Conservation (phyloP, 2,888 invertebrate species). For the Agriopis aurantiaria region DNA sequence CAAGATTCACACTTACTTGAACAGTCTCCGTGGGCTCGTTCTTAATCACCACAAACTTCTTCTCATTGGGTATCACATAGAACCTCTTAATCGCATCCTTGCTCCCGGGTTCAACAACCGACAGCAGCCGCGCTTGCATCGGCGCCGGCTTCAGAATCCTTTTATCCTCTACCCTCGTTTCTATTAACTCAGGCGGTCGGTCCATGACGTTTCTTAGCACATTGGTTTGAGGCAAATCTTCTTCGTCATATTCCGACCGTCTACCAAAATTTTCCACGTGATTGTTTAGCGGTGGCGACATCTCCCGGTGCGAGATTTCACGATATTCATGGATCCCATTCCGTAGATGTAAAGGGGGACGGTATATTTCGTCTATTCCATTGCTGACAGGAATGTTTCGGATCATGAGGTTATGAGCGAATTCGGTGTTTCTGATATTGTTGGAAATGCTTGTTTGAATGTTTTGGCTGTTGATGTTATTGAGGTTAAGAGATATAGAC, state of each 20-base stretch:
- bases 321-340: slow-evolving; percentile 79
- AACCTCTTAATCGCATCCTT: slow-evolving; percentile 73
- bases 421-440: slow-evolving; percentile 64
- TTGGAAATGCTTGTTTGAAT: slow-evolving; percentile 68
- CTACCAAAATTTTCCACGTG: slow-evolving; percentile 73
- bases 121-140: slow-evolving; percentile 72
- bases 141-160: slow-evolving; percentile 80
- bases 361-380: slow-evolving; percentile 74
- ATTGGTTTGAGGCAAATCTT: slow-evolving; percentile 66
- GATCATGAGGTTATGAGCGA: slow-evolving; percentile 75
- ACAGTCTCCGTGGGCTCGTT: slow-evolving; percentile 84
- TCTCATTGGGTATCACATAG: slow-evolving; percentile 85
- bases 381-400: slow-evolving; percentile 67
- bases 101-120: slow-evolving; percentile 69
- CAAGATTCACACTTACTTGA: slow-evolving; percentile 66
- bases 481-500: slow-evolving; percentile 71
- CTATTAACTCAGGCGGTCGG: slow-evolving; percentile 68
- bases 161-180: slow-evolving; percentile 73
- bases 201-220: slow-evolving; percentile 65
- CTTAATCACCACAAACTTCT: slow-evolving; percentile 89
- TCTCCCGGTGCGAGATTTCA: slow-evolving; percentile 64
- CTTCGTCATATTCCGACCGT: slow-evolving; percentile 77
- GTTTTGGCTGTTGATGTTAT: slow-evolving; percentile 56
- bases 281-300: slow-evolving; percentile 68
- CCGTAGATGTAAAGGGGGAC: slow-evolving; percentile 60